A percentile compares a stretch with the other conserved stretches of the same genome.
Evolutionary conservation across 2,113 vertebrate species (phyloP).

Genomic region (Peromyscus leucopus): DNA sequence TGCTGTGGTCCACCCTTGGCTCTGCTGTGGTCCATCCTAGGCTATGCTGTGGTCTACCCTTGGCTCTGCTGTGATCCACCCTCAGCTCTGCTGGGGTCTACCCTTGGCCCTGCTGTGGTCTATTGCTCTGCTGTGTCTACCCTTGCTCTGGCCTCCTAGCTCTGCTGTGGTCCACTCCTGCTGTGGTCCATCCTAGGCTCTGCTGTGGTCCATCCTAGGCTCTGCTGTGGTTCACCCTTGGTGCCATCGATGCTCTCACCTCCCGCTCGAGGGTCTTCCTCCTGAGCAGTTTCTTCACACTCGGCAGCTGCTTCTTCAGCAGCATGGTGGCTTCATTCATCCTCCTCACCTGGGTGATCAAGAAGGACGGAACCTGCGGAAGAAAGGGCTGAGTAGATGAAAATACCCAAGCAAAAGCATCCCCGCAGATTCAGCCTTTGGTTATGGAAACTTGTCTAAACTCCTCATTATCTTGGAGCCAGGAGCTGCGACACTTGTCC

Average conservation of each 20-base stretch:
- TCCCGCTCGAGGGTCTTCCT: conserved; percentile 91
- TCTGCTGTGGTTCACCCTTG: background rate
- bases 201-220: rapidly evolving
- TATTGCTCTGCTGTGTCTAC: background rate
- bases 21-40: no score
- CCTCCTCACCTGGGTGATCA: conserved; percentile 95
- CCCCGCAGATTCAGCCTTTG: background rate
- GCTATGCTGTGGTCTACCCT: no score
- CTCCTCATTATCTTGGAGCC: background rate
- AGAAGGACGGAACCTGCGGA: conserved; percentile 93
- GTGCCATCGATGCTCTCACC: conserved; percentile 79
- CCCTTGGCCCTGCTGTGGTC: background rate
- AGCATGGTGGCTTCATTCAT: conserved; percentile 92
- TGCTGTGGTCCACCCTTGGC: background rate
- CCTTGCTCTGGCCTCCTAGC: no score
- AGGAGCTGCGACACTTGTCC: background rate
- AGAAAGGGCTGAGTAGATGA: background rate
- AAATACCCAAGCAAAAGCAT: background rate
- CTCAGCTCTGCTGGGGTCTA: no score
- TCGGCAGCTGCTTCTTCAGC: conserved; percentile 89
- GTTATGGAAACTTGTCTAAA: background rate
- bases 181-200: rapidly evolving
- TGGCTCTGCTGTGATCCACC: no score
- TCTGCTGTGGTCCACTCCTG: background rate
- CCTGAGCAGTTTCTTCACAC: conserved; percentile 90